Evolutionary conservation across 2,113 vertebrate genomes (phyloP), one percentile per base, ranked within the genome.

Genomic region (Hypomesus transpacificus): DNA sequence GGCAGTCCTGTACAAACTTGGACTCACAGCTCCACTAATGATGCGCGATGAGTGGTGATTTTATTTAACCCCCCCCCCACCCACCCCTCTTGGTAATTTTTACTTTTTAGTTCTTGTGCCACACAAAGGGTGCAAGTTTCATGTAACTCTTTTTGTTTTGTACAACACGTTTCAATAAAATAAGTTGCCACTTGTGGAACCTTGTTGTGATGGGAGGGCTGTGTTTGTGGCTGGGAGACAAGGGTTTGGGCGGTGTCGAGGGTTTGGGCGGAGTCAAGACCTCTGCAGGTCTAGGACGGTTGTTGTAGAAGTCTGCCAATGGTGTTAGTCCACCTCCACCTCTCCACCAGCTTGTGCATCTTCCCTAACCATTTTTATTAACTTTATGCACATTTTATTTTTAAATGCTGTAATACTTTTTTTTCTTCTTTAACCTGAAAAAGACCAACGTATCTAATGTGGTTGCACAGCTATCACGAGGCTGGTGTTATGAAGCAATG

Each of bases 81-180:
- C 76, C 68, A 59, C 46, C 56, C 60, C 75, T 57, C 73, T 79
- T 82, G 39, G 39, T 46, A 46, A 46, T 72, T 61, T 75, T 80
- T 75, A 56, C 71, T 79, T 81, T 74, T 84, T 88, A 86, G 88
- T 88, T 88, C 71, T 81, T 60, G 80, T 88, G 85, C 82, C 79
- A 22, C 64, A 5, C 24, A 39, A 74, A 57, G 18, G 46, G 66
- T 85, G 83, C 86, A 76, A 82, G 34, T 85, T 88, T 81, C 85
- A 82, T 92, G 89, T 91, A 89, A 90, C 80, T 57, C 13, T 89
- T 91, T 90, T 91, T 91, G 88, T 92, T 91, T 92, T 92, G 90
- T 91, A 92, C 81, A 88, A 87, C 56, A 86, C 86, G 84, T 88
- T 89, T 89, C 79, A 91, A 91, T 91, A 91, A 91, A 91, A 88